Base-by-base conservation (phyloP, 2,113 vertebrate genomes). In the Apteryx mantelli region DNA sequence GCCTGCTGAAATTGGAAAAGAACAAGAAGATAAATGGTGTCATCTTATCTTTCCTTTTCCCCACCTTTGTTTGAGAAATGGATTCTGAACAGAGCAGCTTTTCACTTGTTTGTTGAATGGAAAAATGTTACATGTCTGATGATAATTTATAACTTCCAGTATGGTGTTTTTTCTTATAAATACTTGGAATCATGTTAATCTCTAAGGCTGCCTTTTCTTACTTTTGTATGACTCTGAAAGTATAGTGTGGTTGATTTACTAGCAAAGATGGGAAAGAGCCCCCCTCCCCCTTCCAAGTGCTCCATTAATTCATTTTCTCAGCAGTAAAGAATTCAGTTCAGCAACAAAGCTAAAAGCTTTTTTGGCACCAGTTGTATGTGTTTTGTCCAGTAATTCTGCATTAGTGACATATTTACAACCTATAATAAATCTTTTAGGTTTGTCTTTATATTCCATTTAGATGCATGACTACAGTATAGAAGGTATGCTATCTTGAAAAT, bases 341-440 rank as follows among this genome's bases (percentile, higher is more conserved):
- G 98, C 98, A 98, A 98, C 98, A 98, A 98, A 98, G 98, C 98
- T 98, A 98, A 99, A 98, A 99, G 98, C 98, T 98, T 99, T 99
- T 99, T 98, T 99, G 98, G 98, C 98, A 98, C 97, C 94, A 94
- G 95, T 95, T 96, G 82, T 97, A 91, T 98, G 97, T 98, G 97
- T 98, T 97, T 98, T 98, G 98, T 98, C 98, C 98, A 98, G 98
- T 98, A 98, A 98, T 98, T 98, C 98, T 98, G 97, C 97, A 98
- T 97, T 98, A 98, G 97, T 98, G 98, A 98, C 98, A 97, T 98
- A 98, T 99, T 99, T 98, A 99, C 82, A 97, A 79, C 97, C 97
- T 96, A 40, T 93, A 98, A 98, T 98, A 98, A 98, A 98, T 98
- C 98, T 98, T 97, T 95, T 77, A 92, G 96, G 96, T 98, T 98